A percentile compares a stretch with the other conserved stretches of the same genome.
These are phyloP conservation scores for Irena cyanogastra DNA, from an alignment of 2,113 vertebrate species.

Conservation along the genomic window DNA sequence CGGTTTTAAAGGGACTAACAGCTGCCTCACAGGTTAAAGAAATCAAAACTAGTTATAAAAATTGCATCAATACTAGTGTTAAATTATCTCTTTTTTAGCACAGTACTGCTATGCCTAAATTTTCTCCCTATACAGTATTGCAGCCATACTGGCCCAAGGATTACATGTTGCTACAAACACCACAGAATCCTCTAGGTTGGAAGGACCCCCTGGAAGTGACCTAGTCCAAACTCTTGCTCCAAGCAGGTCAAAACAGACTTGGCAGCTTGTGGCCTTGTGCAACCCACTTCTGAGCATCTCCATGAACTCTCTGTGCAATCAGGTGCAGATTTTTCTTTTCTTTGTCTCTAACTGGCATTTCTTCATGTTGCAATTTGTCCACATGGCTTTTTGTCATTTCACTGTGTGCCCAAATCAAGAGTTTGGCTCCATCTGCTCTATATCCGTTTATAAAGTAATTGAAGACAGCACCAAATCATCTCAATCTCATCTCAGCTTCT, in stretches of 20 bases:
- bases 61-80: not conserved
- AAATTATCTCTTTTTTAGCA: not conserved
- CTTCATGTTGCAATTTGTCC: not conserved
- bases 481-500: not conserved
- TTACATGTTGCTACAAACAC: not conserved
- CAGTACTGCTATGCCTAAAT: not conserved
- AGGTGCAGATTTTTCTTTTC: not conserved
- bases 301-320: fast-evolving
- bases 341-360: not conserved
- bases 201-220: not conserved
- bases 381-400: not conserved
- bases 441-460: not conserved
- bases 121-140: not conserved
- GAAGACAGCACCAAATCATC: not conserved
- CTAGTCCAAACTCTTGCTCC: not conserved
- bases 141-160: not conserved
- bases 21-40: not conserved
- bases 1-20: no score
- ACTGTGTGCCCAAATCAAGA: not conserved
- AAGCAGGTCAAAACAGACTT: not conserved
- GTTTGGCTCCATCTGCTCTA: not conserved
- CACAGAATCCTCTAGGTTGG: not conserved
- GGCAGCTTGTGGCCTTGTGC: fast-evolving
- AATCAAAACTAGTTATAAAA: not conserved
- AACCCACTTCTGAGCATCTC: not conserved